These are phyloP conservation scores for Macrotis lagotis DNA, from an alignment of 2,113 vertebrate genomes.

Conservation along the genomic window DNA sequence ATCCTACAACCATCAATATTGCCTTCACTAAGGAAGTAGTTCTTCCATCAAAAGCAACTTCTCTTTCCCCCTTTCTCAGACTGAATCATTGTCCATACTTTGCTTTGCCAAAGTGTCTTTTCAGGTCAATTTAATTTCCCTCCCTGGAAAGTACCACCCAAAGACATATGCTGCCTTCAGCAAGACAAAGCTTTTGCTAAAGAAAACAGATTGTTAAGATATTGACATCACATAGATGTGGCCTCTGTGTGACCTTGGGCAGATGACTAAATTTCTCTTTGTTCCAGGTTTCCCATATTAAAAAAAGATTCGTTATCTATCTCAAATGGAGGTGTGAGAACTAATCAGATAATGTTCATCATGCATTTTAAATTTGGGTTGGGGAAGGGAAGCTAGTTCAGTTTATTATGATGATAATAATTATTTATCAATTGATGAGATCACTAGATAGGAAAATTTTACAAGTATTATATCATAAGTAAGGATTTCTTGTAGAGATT, in stretches of 20 bases:
- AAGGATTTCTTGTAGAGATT: constrained; percentile 17
- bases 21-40: constrained; percentile 35
- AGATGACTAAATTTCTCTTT: constrained; percentile 3
- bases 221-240: not conserved
- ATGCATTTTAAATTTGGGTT: not conserved
- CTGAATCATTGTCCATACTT: constrained; percentile 42
- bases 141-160: constrained; percentile 23
- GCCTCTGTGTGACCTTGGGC: not conserved
- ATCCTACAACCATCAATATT: constrained; percentile 25
- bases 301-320: not conserved
- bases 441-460: not conserved
- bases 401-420: not conserved
- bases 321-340: not conserved
- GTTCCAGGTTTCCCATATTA: not conserved
- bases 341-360: not conserved
- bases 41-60: not conserved
- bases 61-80: not conserved
- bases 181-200: constrained; percentile 4
- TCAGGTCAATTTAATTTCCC: constrained; percentile 36
- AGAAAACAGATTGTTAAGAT: constrained; percentile 30
- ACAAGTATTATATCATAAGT: not conserved
- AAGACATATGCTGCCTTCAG: not conserved
- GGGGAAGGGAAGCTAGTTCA: not conserved
- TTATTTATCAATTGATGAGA: not conserved
- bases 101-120: constrained; percentile 35